Evolutionary conservation across 2,888 invertebrate genomes (phyloP), one percentile per base, ranked within the genome.

Genomic region (Galeruca laticollis): DNA sequence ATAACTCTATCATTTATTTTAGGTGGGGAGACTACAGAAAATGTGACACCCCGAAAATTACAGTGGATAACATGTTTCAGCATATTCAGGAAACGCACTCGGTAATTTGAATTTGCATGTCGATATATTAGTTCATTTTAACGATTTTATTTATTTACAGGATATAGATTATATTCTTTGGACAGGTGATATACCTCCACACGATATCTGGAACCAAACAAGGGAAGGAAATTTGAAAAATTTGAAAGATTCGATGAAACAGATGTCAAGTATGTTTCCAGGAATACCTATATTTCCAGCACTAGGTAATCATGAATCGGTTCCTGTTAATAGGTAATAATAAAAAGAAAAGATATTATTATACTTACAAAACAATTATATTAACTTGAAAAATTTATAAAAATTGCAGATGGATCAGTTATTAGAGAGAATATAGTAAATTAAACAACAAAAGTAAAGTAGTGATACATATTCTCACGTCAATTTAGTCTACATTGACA

Each of bases 171-270:
- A 96, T 82, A 96, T 99, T 74, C 85, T 97, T 49, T 97, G 98
- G 96, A 98, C 98, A 0, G 98, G 98, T 3, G 99, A 99, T 86
- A 87, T 98, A 73, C 97, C 98, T 3, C 95, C 98, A 0, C 99
- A 99, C 82, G 96, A 98, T 82, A 94, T 98, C 10, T 95, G 95
- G 95, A 96, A 96, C 82, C 96, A 96, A 86, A 96, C 96, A 0
- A 91, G 92, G 76, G 93, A 94, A 76, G 95, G 95, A 83, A 97
- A 97, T 84, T 85, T 97, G 26, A 92, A 93, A 84, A 93, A 95
- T 60, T 88, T 96, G 20, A 93, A 92, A 78, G 94, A 95, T 81
- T 95, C 95, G 0, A 94, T 95, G 0, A 88, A 91, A 33, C 94
- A 96, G 82, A 93, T 96, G 92, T 90, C 91, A 0, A 91, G 92